Percentiles rank a stretch among this genome's conserved stretches.
These are phyloP conservation scores for Temnothorax unifasciatus DNA, from an alignment of 2,888 invertebrate genomes.

Conservation along the genomic window DNA sequence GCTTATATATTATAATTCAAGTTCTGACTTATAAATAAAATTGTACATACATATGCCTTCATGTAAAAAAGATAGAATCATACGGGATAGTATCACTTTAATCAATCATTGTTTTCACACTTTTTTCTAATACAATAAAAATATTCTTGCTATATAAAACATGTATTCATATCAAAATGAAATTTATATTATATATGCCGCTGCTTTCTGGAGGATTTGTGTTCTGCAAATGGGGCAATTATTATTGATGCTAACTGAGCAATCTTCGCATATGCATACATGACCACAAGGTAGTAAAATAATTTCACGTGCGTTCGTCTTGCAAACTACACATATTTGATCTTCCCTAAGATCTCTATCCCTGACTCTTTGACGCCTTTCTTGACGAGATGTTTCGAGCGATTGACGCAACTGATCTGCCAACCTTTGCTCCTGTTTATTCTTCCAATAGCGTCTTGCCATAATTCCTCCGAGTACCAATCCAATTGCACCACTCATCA, in stretches of 20 bases:
- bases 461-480: constrained; percentile 87
- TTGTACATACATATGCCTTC: neutral
- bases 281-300: constrained; percentile 96
- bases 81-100: neutral
- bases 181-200: constrained; percentile 90
- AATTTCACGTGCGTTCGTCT: constrained; percentile 94
- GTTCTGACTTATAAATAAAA: constrained; percentile 9
- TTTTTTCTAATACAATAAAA: constrained; percentile 54
- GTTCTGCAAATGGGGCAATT: constrained; percentile 94
- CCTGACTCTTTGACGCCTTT: constrained; percentile 89
- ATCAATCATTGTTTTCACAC: neutral
- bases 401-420: constrained; percentile 86
- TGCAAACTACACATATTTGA: constrained; percentile 94
- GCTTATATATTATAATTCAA: neutral
- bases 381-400: constrained; percentile 90
- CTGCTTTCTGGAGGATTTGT: constrained; percentile 90
- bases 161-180: constrained; percentile 79
- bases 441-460: constrained; percentile 86
- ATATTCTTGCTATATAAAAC: constrained; percentile 41
- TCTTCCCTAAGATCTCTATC: constrained; percentile 89
- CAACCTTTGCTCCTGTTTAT: constrained; percentile 88
- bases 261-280: constrained; percentile 96
- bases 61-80: neutral
- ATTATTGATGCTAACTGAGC: constrained; percentile 90
- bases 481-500: constrained; percentile 88